Evolutionary conservation across 92 coral and sea anemone species (phyloP).

Genomic region (Epizoanthus fatuus): DNA sequence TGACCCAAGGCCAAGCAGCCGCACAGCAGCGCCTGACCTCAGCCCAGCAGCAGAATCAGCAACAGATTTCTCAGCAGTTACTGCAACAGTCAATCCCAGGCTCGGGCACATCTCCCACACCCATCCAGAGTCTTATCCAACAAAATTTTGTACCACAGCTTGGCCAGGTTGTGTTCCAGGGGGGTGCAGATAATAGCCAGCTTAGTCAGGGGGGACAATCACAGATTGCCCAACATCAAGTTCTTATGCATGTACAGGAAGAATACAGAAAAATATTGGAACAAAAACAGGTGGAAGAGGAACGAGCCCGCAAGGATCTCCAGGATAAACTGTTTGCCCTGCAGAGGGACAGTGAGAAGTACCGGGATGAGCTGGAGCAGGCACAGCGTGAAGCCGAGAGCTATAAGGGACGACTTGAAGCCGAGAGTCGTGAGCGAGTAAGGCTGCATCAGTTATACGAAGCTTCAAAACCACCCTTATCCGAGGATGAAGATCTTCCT

Average conservation of each 20-base stretch:
- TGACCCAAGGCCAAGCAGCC: slow-evolving; percentile 48
- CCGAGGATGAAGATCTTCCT: slow-evolving; percentile 18
- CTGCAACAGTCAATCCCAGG: slow-evolving; percentile 95
- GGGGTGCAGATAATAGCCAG: slow-evolving; percentile 19
- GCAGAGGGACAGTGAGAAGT: slow-evolving; percentile 93
- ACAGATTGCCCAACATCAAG: slow-evolving; percentile 49
- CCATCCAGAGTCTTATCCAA: slow-evolving; percentile 61
- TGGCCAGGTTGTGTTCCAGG: slow-evolving; percentile 62
- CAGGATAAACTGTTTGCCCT: slow-evolving; percentile 90
- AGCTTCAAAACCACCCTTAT: slow-evolving; percentile 56
- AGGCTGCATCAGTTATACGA: slow-evolving; percentile 81
- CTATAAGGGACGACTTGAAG: slow-evolving; percentile 91
- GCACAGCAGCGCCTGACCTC: slow-evolving; percentile 57
- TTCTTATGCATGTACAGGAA: slow-evolving; percentile 90
- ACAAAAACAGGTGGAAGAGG: slow-evolving; percentile 89
- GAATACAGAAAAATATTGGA: slow-evolving; percentile 93
- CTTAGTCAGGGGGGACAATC: slow-evolving; percentile 8
- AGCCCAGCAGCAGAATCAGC: slow-evolving; percentile 88
- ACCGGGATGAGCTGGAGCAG: slow-evolving; percentile 88
- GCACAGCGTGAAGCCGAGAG: slow-evolving; percentile 97
- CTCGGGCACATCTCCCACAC: slow-evolving; percentile 43
- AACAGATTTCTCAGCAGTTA: slow-evolving; percentile 87
- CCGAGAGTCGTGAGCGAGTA: slow-evolving; percentile 78
- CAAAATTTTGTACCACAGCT: slow-evolving; percentile 78
- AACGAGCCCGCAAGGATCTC: slow-evolving; percentile 85